A percentile compares a stretch with the other conserved stretches of the same genome.
Conservation (phyloP, 2,113 vertebrate species). For the Ptychochromis oligacanthus region DNA sequence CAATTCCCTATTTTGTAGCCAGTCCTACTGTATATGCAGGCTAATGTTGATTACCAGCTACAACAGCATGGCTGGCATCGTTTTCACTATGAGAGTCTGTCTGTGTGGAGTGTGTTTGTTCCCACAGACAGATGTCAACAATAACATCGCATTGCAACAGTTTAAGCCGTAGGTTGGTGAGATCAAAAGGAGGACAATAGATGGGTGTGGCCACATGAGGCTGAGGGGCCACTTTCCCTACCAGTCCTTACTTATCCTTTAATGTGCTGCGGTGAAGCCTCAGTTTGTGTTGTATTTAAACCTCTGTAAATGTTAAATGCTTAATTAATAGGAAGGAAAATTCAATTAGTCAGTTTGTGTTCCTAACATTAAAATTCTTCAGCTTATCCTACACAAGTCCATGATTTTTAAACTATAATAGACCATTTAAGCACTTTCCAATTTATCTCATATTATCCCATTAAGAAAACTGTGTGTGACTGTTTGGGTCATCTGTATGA, state of each 20-base stretch:
- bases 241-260: too few relatives aligned
- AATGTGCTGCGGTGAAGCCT: too few relatives aligned
- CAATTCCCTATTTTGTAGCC: too few relatives aligned
- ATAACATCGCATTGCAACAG: neutral
- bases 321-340: neutral
- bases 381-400: neutral
- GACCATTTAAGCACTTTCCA: neutral
- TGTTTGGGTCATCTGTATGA: constrained; percentile 10
- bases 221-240: neutral
- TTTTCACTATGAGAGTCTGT: neutral
- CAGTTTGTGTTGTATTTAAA: too few relatives aligned
- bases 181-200: neutral
- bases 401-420: neutral
- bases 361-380: neutral
- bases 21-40: neutral
- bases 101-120: neutral
- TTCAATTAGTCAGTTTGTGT: neutral
- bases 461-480: neutral
- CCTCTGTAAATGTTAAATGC: neutral
- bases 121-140: neutral
- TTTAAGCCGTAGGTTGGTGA: neutral
- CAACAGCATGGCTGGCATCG: neutral
- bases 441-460: neutral
- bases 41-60: neutral
- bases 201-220: neutral